Percentiles rank a stretch among this genome's conserved stretches.
phyloP scores from a whole-genome alignment of 2,888 invertebrate genomes.

The Merodon equestris region DNA sequence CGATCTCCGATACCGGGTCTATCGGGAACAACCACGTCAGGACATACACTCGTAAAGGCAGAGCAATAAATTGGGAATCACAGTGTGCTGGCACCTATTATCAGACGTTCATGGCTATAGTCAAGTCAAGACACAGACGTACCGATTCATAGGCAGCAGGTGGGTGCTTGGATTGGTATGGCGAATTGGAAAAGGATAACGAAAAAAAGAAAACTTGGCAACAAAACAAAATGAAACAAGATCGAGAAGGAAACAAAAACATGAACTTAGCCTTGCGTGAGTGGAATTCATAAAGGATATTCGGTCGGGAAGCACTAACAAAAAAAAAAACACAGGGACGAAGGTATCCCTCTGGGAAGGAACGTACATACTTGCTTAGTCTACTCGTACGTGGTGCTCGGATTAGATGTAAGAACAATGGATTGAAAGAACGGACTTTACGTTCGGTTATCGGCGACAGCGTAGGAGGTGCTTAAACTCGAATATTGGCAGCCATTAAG shows the following conservation, averaged over 20 bases:
- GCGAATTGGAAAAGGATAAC: conserved; percentile 44
- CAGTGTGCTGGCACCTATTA: conserved; percentile 47
- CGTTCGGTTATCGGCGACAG: conserved; percentile 10
- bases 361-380: background rate
- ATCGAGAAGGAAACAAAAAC: conserved; percentile 49
- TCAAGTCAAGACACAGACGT: too few relatives aligned
- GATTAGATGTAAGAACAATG: conserved; percentile 50
- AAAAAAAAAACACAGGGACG: background rate
- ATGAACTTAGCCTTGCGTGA: conserved; percentile 59
- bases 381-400: conserved; percentile 2
- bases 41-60: conserved; percentile 16
- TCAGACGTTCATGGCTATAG: conserved; percentile 21
- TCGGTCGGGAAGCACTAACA: too few relatives aligned
- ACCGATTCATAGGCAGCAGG: background rate
- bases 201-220: conserved; percentile 28
- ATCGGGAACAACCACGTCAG: background rate
- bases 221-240: conserved; percentile 40
- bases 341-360: too few relatives aligned
- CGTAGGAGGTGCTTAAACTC: conserved; percentile 24
- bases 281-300: conserved; percentile 61
- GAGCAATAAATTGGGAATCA: conserved; percentile 51
- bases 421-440: conserved; percentile 41
- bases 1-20: too few relatives aligned
- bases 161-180: background rate
- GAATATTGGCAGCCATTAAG: conserved; percentile 46